Conservation (phyloP, 2,888 invertebrate genomes). For the Antheraea yamamai region DNA sequence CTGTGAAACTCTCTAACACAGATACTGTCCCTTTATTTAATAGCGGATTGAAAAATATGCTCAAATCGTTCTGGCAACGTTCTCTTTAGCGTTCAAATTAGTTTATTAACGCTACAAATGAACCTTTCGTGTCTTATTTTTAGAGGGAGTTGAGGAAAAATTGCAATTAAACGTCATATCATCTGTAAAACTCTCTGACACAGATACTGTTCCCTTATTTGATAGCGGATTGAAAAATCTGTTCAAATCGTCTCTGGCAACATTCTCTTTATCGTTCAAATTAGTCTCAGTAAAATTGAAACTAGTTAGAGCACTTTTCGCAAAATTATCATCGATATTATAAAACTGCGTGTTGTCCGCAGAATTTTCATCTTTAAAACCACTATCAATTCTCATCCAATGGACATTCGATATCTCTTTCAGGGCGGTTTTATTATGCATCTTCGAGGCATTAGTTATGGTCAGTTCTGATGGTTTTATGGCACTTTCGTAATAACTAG, state of each 20-base stretch:
- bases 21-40: constrained; percentile 66
- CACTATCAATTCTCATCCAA: constrained; percentile 77
- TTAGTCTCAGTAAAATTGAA: constrained; percentile 57
- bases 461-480: constrained; percentile 78
- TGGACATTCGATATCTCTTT: constrained; percentile 73
- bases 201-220: constrained; percentile 66
- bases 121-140: constrained; percentile 66
- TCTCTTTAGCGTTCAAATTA: constrained; percentile 55
- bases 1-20: constrained; percentile 72
- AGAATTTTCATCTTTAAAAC: constrained; percentile 74
- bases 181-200: constrained; percentile 73
- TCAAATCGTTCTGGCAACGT: constrained; percentile 53
- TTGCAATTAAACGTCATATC: constrained; percentile 75
- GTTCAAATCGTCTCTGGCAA: constrained; percentile 54
- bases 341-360: constrained; percentile 68
- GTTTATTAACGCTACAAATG: constrained; percentile 39
- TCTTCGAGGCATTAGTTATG: constrained; percentile 57
- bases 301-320: constrained; percentile 44
- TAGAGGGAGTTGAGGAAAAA: constrained; percentile 76
- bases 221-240: constrained; percentile 52
- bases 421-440: constrained; percentile 53
- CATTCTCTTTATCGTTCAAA: constrained; percentile 57
- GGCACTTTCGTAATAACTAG: constrained; percentile 78
- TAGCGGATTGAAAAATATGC: constrained; percentile 53
- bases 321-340: constrained; percentile 43